A percentile compares a stretch with the other conserved stretches of the same genome.
phyloP scores from a whole-genome alignment of 2,113 vertebrate genomes.

The Laticauda laticaudata region DNA sequence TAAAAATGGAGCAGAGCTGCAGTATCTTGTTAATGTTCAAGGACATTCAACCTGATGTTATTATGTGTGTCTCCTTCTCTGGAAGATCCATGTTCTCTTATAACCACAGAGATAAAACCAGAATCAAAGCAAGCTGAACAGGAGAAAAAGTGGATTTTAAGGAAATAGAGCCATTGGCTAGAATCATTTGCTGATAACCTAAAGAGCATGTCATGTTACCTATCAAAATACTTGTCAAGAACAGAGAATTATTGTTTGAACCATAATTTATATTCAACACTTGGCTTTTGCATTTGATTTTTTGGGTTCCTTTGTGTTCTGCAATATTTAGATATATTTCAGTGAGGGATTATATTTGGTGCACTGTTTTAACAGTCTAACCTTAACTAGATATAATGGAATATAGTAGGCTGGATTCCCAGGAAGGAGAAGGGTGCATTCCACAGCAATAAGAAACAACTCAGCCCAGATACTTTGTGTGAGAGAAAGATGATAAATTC shows the following conservation, averaged over 20 bases:
- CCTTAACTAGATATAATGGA: too few species aligned
- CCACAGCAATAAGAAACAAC: too few species aligned
- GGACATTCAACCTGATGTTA: background rate
- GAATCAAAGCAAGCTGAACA: slow-evolving; percentile 43
- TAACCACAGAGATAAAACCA: slow-evolving; percentile 25
- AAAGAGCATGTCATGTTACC: slow-evolving; percentile 35
- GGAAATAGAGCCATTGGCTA: slow-evolving; percentile 39
- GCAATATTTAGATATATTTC: background rate
- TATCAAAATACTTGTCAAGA: slow-evolving; percentile 25
- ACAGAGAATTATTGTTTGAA: background rate
- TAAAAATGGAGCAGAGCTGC: background rate
- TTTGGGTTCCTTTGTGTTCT: background rate
- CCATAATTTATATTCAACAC: background rate
- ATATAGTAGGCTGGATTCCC: too few species aligned
- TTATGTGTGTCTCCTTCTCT: background rate
- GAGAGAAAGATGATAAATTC: too few species aligned
- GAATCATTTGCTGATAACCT: slow-evolving; percentile 36
- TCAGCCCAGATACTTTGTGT: too few species aligned
- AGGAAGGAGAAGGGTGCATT: too few species aligned
- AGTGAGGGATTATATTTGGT: background rate
- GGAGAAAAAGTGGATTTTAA: slow-evolving; percentile 31
- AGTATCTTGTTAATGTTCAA: background rate
- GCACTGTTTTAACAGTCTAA: too few species aligned
- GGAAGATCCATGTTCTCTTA: background rate
- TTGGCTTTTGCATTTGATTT: slow-evolving; percentile 11